Conservation (phyloP, 1,140 invertebrate genomes). For the Pogonus chalceus region DNA sequence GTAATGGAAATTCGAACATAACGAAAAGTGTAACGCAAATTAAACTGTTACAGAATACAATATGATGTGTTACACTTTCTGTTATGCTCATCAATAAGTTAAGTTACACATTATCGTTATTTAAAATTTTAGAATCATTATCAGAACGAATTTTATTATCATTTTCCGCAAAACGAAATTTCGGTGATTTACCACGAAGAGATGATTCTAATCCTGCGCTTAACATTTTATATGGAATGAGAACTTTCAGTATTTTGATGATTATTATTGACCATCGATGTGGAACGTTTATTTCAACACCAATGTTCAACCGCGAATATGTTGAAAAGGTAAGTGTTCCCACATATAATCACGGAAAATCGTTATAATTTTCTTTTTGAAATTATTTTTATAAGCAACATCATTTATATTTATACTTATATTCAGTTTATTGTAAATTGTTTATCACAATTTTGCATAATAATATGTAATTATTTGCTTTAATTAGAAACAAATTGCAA, state of each 20-base stretch:
- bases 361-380: not conserved
- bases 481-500: no score
- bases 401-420: not conserved
- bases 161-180: slow-evolving; percentile 40
- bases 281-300: slow-evolving; percentile 39
- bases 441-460: not conserved
- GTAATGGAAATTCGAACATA: no score
- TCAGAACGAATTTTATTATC: slow-evolving; percentile 33
- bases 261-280: slow-evolving; percentile 42
- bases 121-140: slow-evolving; percentile 30
- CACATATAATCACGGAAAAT: not conserved
- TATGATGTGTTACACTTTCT: no score
- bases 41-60: no score
- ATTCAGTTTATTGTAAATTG: not conserved
- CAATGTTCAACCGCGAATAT: slow-evolving; percentile 40
- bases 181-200: slow-evolving; percentile 28
- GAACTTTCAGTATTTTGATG: slow-evolving; percentile 40
- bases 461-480: no score
- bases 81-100: no score
- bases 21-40: no score
- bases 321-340: slow-evolving; percentile 36
- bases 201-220: slow-evolving; percentile 36
- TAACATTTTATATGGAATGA: slow-evolving; percentile 40
- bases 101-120: no score
- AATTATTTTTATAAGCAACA: not conserved